These are phyloP conservation scores for Orthosia gothica DNA, from an alignment of 2,888 invertebrate species.

Conservation along the genomic window DNA sequence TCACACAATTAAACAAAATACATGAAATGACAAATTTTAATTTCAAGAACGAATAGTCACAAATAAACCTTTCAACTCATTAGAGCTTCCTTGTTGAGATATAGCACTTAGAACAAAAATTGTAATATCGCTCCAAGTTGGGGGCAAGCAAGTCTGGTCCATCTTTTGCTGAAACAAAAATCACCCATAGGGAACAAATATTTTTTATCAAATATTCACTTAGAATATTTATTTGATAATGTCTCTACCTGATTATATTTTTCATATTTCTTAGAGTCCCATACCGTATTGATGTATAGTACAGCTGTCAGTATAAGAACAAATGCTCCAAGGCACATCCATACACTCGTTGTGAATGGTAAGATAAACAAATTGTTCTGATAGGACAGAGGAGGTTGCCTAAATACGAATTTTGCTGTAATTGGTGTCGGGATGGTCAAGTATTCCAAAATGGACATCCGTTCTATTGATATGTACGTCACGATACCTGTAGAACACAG, in stretches of 20 bases:
- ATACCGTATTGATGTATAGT: constrained; percentile 78
- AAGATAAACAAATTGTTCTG: constrained; percentile 93
- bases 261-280: constrained; percentile 76
- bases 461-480: constrained; percentile 73
- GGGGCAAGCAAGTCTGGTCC: constrained; percentile 73
- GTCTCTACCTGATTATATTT: constrained; percentile 44
- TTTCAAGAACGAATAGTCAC: neutral
- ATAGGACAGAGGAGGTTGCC: constrained; percentile 93
- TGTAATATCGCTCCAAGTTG: constrained; percentile 87
- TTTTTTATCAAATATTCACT: neutral
- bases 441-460: constrained; percentile 83
- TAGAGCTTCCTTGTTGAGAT: constrained; percentile 91
- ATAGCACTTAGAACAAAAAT: constrained; percentile 91
- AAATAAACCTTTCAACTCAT: constrained; percentile 78
- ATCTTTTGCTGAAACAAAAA: constrained; percentile 60
- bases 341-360: constrained; percentile 92
- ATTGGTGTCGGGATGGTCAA: constrained; percentile 84
- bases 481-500: constrained; percentile 73
- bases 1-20: no score
- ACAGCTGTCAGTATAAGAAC: constrained; percentile 77
- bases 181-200: neutral
- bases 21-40: neutral
- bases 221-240: no score
- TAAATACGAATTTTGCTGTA: constrained; percentile 91
- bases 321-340: constrained; percentile 89